Evolutionary conservation across 2,113 vertebrate genomes (phyloP), one percentile per base, ranked within the genome.

Genomic region (Sorex fumeus): DNA sequence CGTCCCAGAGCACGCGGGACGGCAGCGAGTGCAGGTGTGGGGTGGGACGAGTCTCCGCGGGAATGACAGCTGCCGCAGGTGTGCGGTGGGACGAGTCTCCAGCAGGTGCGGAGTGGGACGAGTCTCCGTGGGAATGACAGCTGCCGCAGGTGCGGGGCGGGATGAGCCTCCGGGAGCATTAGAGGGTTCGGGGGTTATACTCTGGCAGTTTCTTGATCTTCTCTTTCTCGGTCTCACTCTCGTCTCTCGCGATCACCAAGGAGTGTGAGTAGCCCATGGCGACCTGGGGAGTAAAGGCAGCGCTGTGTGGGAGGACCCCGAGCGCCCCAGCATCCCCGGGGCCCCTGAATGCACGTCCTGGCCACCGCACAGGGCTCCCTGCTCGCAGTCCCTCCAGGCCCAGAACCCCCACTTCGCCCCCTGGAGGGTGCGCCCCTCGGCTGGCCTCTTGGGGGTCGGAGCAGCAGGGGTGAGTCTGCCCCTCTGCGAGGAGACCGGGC

Each of bases 131-230:
- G 64, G 64, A 30, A 30, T 66, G 64, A 66, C 64, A 66, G 64
- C 64, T 66, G 64, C 64, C 64, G 64, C 64, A 30, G 76, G 53
- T 28, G 74, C 47, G 66, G 78, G 4, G 40, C 4, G 0, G 43
- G 57, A 5, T 34, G 30, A 6, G 32, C 28, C 45, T 74, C 34
- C 7, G 3, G 45, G 28, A n/a, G 69, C 0, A 85, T 99, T 98
- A 99, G 98, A 99, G 97, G 86, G 98, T 99, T 91, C 99, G 98
- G 2, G 99, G 99, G 96, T 99, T 99, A 97, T 99, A 99, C 94
- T 99, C 99, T 0, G 99, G 99, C 90, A 99, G 98, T 96, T 99
- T 99, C 97, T 98, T 98, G 75, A 99, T 97, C 97, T 97, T 99
- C 96, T 99, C 99, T 78, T 98, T 97, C 70, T 99, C 99, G 0